Evolutionary conservation across 2,797 vertebrate genomes (phyloP).

Genomic region (Hafferia zeledoni): DNA sequence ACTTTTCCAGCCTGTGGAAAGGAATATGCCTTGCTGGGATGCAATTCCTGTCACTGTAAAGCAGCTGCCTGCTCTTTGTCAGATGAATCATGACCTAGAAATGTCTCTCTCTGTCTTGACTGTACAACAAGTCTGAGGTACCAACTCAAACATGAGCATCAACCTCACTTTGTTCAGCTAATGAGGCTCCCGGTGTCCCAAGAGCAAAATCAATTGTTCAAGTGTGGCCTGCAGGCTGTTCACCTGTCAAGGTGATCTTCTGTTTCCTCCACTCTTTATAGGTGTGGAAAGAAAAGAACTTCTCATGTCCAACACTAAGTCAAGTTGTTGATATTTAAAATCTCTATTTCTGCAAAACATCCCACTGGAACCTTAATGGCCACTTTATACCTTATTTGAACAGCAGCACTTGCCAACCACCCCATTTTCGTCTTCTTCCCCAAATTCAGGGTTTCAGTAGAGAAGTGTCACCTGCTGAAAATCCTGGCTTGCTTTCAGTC

Average conservation of each 20-base stretch:
- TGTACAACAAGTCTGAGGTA: background rate
- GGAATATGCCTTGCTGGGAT: background rate
- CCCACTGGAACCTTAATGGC: background rate
- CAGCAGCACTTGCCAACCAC: background rate
- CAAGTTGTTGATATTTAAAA: background rate
- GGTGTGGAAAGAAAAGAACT: background rate
- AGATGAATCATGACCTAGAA: constrained; percentile 1
- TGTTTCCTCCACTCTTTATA: background rate
- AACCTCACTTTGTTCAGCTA: constrained; percentile 12
- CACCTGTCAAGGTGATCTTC: background rate
- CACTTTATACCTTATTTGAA: background rate
- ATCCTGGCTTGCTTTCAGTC: background rate
- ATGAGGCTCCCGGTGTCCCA: background rate
- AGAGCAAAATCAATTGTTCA: constrained; percentile 2
- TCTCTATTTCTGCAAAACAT: background rate
- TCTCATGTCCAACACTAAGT: background rate
- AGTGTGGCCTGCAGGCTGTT: background rate
- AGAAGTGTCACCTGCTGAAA: background rate
- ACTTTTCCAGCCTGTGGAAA: background rate
- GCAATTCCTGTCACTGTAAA: background rate
- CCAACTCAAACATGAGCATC: background rate
- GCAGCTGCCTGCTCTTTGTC: background rate
- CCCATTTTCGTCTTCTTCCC: background rate
- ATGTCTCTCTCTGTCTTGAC: background rate
- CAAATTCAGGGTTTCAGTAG: background rate